Percentiles rank a stretch among this genome's conserved stretches.
Conservation (phyloP, 2,797 vertebrate genomes). For the Eulemur coronatus region DNA sequence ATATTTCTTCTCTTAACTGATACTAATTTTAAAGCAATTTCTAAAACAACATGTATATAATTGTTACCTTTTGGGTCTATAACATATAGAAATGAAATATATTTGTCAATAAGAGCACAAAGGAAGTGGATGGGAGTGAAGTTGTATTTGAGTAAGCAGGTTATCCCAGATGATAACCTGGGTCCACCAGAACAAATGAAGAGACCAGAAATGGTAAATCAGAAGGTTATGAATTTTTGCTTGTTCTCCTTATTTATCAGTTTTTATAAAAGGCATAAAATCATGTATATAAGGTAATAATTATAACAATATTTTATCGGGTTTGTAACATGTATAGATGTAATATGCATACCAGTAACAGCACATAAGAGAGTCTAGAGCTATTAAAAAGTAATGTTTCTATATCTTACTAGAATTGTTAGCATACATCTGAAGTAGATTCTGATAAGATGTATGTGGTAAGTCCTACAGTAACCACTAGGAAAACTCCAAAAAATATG, state of each 20-base stretch:
- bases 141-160: not conserved
- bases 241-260: not conserved
- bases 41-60: not conserved
- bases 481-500: not conserved
- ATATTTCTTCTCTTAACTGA: not conserved
- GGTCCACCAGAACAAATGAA: not conserved
- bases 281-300: not conserved
- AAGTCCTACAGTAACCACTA: not conserved
- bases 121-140: not conserved
- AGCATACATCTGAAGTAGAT: not conserved
- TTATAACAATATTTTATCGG: not conserved
- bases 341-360: not conserved
- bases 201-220: not conserved
- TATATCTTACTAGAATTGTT: not conserved
- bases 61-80: not conserved
- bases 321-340: not conserved
- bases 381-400: not conserved
- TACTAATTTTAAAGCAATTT: not conserved
- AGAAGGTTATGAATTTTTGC: not conserved
- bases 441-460: not conserved
- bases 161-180: not conserved
- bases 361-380: not conserved
- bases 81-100: not conserved
- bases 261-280: not conserved
- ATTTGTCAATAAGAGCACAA: not conserved